Conservation (phyloP, 2,888 invertebrate genomes). For the Heliconius charithonia region DNA sequence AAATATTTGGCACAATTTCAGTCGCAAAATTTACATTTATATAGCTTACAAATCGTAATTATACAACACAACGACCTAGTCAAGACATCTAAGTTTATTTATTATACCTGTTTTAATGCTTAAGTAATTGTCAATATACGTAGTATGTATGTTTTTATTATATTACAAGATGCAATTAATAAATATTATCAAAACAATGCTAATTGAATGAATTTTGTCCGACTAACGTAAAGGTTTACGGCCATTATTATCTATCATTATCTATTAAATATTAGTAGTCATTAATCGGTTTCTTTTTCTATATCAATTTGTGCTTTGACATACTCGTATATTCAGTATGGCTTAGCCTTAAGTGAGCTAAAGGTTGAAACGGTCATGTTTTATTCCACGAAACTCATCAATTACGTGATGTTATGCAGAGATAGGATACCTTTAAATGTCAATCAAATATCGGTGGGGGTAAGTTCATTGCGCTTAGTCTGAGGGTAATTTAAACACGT, state of each 20-base stretch:
- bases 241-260: not conserved
- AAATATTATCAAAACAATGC: not conserved
- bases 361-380: constrained; percentile 36
- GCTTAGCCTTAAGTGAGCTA: not conserved
- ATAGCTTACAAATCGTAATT: constrained; percentile 30
- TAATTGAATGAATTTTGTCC: not conserved
- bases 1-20: constrained; percentile 42
- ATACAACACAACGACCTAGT: constrained; percentile 13
- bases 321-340: not conserved
- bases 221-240: not conserved
- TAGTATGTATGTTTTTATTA: not conserved
- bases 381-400: constrained; percentile 31
- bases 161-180: not conserved
- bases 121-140: not conserved
- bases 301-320: not conserved
- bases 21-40: constrained; percentile 37
- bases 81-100: not conserved
- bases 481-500: not conserved
- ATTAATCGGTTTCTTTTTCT: not conserved
- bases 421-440: constrained; percentile 30
- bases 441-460: constrained; percentile 26
- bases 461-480: constrained; percentile 18
- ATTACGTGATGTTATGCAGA: constrained; percentile 37
- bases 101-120: not conserved
- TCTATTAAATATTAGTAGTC: not conserved